Base-by-base conservation (phyloP, 2,113 vertebrate genomes). In the Sebastes fasciatus region DNA sequence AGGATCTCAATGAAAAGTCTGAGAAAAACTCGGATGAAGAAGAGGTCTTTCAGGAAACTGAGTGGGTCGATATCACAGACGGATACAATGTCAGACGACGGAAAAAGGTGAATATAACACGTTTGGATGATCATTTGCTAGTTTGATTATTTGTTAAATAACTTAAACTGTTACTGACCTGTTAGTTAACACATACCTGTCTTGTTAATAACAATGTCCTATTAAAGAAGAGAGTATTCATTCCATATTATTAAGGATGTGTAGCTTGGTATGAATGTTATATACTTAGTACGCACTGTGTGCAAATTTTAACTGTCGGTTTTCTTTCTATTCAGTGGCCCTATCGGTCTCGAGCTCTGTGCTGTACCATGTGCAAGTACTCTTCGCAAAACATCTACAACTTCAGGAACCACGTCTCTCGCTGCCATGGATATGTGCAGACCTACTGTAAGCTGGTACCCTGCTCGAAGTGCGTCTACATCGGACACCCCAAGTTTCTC, bases 351-450 rank as follows among this genome's bases (percentile, higher is more conserved):
- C 89, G 68, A 55, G 64, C 90, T 43, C 76, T 96, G 63, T 96
- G 95, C 89, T 96, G 95, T 65, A 86, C 16, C 74, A 70, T 95
- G 80, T 96, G 95, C 84, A 93, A 93, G 77, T 96, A 94, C 75
- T 94, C 94, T 0, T 89, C 95, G 4, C 85, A 91, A 13, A 95
- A 93, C 81, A 89, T 94, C 92, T 87, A 93, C 89, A 89, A 92
- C 79, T 96, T 94, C 89, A 92, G 91, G 83, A 86, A 81, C 72
- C 95, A 96, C 21, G 74, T 95, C 19, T 80, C 91, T 17, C 94
- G 94, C 58, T 92, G 92, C 89, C 95, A 96, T 46, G 76, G 86
- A 7, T 90, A 93, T 8, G 79, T 93, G n/a, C 90, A 94, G 83
- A 76, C 92, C 0, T 45, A 86, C 60, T 95, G 94, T 46, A 55